These are phyloP conservation scores for Rhabdophis nuchalis DNA, from an alignment of 2,797 vertebrate species.

Conservation along the genomic window DNA sequence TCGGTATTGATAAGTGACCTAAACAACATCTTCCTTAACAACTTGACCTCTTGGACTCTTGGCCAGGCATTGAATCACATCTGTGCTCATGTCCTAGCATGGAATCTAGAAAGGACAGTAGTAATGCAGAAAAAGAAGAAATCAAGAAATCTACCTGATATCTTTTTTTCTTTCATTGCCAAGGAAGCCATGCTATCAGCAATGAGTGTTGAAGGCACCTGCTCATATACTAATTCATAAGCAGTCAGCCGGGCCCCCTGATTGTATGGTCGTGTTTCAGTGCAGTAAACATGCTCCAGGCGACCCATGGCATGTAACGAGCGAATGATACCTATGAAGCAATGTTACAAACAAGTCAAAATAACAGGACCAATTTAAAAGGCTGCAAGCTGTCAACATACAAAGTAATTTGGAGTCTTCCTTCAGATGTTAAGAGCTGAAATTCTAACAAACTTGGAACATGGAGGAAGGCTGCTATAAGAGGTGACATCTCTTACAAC, in stretches of 20 bases:
- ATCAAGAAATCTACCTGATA: slow-evolving; percentile 74
- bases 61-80: background rate
- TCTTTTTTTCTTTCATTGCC: slow-evolving; percentile 80
- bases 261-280: slow-evolving; percentile 90
- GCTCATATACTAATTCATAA: slow-evolving; percentile 84
- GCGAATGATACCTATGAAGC: slow-evolving; percentile 79
- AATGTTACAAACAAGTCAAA: background rate
- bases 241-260: slow-evolving; percentile 89
- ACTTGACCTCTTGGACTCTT: background rate
- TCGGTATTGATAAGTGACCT: background rate
- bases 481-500: background rate
- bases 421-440: background rate
- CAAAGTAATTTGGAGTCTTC: background rate
- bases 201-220: slow-evolving; percentile 86
- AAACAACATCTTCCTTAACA: background rate
- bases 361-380: background rate
- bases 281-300: slow-evolving; percentile 84
- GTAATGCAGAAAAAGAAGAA: background rate
- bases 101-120: background rate
- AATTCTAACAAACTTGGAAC: background rate
- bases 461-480: background rate
- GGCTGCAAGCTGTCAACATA: background rate
- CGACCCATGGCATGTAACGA: slow-evolving; percentile 78
- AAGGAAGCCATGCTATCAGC: slow-evolving; percentile 86
- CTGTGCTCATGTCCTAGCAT: background rate